phyloP scores from a whole-genome alignment of 2,113 vertebrate species.

The Mystacornis crossleyi region DNA sequence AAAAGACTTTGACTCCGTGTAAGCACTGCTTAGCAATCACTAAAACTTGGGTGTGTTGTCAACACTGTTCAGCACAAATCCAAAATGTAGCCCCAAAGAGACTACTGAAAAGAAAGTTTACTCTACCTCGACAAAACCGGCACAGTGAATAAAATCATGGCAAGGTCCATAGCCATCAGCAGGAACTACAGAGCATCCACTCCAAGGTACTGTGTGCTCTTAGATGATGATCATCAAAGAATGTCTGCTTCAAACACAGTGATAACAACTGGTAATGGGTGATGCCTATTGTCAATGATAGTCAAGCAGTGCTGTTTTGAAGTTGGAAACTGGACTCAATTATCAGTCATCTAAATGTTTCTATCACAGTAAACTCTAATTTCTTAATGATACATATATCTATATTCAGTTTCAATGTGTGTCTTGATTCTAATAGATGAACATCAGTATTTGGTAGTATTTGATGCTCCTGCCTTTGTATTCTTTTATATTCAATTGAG shows the following conservation, averaged over 20 bases:
- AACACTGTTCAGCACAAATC: not conserved
- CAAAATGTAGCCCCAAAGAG: not conserved
- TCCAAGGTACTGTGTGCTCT: not conserved
- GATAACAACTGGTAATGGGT: not conserved
- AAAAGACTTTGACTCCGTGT: not conserved
- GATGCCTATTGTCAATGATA: not conserved
- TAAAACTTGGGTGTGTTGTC: not conserved
- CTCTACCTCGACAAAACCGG: not conserved
- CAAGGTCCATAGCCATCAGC: not conserved
- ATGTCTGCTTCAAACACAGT: not conserved
- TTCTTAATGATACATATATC: not conserved
- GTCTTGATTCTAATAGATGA: not conserved
- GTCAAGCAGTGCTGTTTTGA: not conserved
- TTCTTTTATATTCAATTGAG: not conserved
- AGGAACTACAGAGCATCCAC: not conserved
- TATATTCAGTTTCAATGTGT: fast-evolving
- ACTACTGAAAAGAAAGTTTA: not conserved
- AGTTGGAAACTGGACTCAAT: not conserved
- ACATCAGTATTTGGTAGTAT: not conserved
- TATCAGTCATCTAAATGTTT: not conserved
- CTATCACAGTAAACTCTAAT: not conserved
- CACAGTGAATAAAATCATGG: not conserved
- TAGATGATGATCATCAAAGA: not conserved
- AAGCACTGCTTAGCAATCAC: not conserved
- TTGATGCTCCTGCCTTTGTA: not conserved